phyloP scores from a whole-genome alignment of 2,797 vertebrate species.

The Buphagus erythrorhynchus region DNA sequence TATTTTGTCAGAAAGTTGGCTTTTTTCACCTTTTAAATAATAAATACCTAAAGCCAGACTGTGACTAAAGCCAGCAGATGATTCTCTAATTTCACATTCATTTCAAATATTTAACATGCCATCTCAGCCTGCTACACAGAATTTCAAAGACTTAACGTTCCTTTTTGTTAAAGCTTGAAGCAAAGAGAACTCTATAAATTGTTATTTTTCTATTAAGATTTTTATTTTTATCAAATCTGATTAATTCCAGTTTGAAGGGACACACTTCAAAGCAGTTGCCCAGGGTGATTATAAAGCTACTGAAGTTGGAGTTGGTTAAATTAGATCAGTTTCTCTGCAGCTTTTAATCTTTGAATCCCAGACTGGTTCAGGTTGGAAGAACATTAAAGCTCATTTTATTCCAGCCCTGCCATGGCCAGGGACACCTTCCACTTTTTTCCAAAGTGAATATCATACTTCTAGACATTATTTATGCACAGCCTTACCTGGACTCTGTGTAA shows the following conservation, averaged over 20 bases:
- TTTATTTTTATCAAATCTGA: neutral
- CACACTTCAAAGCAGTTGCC: neutral
- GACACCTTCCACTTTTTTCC: neutral
- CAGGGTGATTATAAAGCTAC: neutral
- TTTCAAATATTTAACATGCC: conserved; percentile 44
- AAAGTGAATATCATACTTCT: neutral
- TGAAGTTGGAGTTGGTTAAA: neutral
- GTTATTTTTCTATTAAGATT: neutral
- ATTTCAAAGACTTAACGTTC: conserved; percentile 32
- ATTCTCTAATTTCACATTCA: neutral
- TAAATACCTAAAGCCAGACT: conserved; percentile 18
- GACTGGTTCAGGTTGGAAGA: neutral
- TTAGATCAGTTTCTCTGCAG: neutral
- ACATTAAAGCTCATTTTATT: neutral
- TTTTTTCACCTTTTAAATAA: conserved; percentile 37
- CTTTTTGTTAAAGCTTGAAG: neutral
- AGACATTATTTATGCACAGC: neutral
- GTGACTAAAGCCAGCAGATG: neutral
- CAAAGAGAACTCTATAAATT: neutral
- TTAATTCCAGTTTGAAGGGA: neutral
- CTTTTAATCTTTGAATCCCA: neutral
- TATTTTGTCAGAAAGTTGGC: conserved; percentile 35
- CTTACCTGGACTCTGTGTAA: neutral
- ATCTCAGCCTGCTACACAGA: conserved; percentile 5
- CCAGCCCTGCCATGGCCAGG: neutral